A percentile compares a stretch with the other conserved stretches of the same genome.
phyloP scores from a whole-genome alignment of 2,113 vertebrate genomes.

The Struthio camelus region DNA sequence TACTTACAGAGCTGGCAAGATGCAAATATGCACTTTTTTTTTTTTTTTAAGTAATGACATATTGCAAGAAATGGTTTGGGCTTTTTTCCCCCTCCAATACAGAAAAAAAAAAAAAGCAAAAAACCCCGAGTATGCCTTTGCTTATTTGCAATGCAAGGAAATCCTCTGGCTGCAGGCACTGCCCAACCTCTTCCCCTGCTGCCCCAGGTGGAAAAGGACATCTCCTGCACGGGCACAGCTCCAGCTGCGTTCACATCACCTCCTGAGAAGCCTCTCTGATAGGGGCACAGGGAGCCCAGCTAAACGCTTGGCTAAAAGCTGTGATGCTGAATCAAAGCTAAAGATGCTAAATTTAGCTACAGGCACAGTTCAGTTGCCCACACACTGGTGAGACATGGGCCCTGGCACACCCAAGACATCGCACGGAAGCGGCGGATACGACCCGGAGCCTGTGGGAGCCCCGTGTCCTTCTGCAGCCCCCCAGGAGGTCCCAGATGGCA shows the following conservation, averaged over 20 bases:
- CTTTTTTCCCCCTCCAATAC: no score
- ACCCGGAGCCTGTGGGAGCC: not conserved
- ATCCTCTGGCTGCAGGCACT: no score
- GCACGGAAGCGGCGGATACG: fast-evolving
- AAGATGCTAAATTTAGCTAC: not conserved
- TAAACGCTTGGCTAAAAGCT: not conserved
- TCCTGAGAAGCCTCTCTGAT: not conserved
- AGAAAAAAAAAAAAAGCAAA: no score
- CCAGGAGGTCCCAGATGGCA: not conserved
- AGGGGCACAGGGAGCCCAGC: not conserved
- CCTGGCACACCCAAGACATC: not conserved
- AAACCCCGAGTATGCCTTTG: no score
- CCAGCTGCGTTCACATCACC: not conserved
- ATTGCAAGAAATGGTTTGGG: not conserved
- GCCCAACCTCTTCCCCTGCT: not conserved
- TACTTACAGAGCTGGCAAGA: not conserved
- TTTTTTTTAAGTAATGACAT: not conserved
- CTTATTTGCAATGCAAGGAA: no score
- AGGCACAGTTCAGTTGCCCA: not conserved
- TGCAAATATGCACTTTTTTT: no score
- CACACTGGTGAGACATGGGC: fast-evolving
- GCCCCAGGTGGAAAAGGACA: not conserved
- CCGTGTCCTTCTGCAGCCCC: not conserved
- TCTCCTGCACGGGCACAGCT: fast-evolving
- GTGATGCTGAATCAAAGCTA: not conserved